phyloP scores from a whole-genome alignment of 2,113 vertebrate species.

The Ptychochromis oligacanthus region DNA sequence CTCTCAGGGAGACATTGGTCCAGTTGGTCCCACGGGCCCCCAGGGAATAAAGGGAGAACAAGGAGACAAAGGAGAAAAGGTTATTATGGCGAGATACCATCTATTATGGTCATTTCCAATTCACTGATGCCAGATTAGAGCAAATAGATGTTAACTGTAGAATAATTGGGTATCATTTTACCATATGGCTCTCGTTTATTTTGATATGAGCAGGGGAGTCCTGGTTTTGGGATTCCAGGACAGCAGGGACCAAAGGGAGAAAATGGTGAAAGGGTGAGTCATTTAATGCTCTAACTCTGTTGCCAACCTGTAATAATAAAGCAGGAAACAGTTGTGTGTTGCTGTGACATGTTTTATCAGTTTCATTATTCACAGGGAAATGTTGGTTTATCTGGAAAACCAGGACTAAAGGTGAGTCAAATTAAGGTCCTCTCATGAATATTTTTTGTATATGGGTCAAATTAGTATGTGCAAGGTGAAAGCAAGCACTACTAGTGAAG shows the following conservation, averaged over 20 bases:
- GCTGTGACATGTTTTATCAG: neutral
- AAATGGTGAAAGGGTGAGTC: slow-evolving; percentile 87
- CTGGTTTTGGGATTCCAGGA: slow-evolving; percentile 90
- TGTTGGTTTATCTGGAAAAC: slow-evolving; percentile 90
- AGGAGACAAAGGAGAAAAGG: slow-evolving; percentile 90
- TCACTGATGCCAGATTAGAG: neutral
- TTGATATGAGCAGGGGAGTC: slow-evolving; percentile 79
- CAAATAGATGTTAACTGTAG: neutral
- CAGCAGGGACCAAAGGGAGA: slow-evolving; percentile 87
- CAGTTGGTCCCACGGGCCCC: slow-evolving; percentile 78
- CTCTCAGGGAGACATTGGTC: slow-evolving; percentile 85
- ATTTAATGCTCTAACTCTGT: neutral
- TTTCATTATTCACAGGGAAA: slow-evolving; percentile 83
- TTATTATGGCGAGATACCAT: slow-evolving; percentile 52
- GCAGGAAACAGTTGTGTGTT: neutral
- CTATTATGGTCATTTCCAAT: neutral
- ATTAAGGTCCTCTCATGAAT: neutral
- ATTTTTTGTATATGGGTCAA: neutral
- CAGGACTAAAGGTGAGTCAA: slow-evolving; percentile 86
- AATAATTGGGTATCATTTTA: neutral
- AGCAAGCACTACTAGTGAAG: neutral
- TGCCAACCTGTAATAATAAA: neutral
- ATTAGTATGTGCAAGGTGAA: neutral
- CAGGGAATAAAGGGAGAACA: slow-evolving; percentile 83
- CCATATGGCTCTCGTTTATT: neutral